Base-by-base conservation (phyloP, 2,888 invertebrate species). In the Tetanocera ferruginea region DNA sequence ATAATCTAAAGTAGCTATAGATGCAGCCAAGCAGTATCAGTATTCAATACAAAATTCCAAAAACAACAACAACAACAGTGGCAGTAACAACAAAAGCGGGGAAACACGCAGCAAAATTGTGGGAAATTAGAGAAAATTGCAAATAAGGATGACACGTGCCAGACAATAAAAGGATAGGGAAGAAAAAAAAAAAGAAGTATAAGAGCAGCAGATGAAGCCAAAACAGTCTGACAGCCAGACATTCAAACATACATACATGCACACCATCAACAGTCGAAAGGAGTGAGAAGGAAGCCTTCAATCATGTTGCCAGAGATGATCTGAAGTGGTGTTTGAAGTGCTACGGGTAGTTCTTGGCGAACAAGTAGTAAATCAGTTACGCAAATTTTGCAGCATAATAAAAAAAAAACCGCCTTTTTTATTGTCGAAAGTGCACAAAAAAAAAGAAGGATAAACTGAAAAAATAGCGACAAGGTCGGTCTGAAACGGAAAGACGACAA, bases 1-100 rank as follows among this genome's bases (percentile, higher is more conserved):
- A 67, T 67, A 67, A 67, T 67, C 67, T 43, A 19, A 37, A 67
- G 37, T 66, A 37, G 31, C 34, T 66, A 31, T 62, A 62, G 62
- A 25, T 28, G 62, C 64, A 14, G 64, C n/a, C 23, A 11, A 67
- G 23, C 34, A 67, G 43, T n/a, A 34, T 67, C 43, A 67, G 11
- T 11, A 67, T 67, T 67, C 43, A 67, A 67, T 37, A 23, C 8
- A 67, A 67, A 23, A 67, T 1, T 14, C 34, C 9, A 31, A n/a
- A n/a, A n/a, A 34, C 23, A 67, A 19, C 23, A 8, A 37, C 6
- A 2, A 31, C 34, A 66, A 28, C n/a, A 66, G 3, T 5, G n/a
- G 14, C n/a, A 66, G 14, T 14, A 66, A 60, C 28, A 28, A 60
- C 60, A 28, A 60, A 43, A 43, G 57, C 57, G 28, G 57, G 57